Conservation (phyloP, 2,797 vertebrate genomes). For the Premnoplex brunnescens region DNA sequence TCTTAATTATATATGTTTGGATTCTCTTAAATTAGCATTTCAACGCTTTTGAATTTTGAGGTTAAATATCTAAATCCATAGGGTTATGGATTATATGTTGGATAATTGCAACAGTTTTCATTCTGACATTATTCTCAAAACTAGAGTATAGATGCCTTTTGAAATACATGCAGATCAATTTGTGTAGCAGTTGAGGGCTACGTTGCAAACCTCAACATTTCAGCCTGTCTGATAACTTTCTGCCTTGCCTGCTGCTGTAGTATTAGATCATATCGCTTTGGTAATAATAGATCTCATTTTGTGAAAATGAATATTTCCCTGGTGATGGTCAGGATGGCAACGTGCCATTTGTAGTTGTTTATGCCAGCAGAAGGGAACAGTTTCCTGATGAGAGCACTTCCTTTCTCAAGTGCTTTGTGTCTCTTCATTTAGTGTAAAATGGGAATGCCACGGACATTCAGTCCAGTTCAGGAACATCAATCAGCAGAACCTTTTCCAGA, state of each 20-base stretch:
- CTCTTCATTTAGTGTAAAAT: constrained; percentile 10
- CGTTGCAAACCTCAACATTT: neutral
- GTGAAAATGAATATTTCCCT: neutral
- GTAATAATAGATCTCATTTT: neutral
- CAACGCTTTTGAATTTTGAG: neutral
- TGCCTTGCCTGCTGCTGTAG: neutral
- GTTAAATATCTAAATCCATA: neutral
- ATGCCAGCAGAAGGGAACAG: neutral
- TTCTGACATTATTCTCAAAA: neutral
- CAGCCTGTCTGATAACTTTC: neutral
- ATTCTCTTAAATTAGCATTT: neutral
- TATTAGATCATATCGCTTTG: neutral
- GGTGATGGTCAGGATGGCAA: neutral
- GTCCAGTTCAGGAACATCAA: neutral
- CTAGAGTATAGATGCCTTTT: neutral
- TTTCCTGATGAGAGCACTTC: constrained; percentile 39
- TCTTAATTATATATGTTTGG: neutral
- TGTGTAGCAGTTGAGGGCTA: neutral
- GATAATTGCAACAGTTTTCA: neutral
- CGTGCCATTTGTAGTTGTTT: neutral
- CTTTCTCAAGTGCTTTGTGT: neutral
- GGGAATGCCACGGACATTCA: neutral
- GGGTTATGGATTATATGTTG: neutral
- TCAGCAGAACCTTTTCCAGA: neutral
- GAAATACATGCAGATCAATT: neutral